Evolutionary conservation across 1,140 invertebrate species (phyloP).

Genomic region (Liolophura sinensis): DNA sequence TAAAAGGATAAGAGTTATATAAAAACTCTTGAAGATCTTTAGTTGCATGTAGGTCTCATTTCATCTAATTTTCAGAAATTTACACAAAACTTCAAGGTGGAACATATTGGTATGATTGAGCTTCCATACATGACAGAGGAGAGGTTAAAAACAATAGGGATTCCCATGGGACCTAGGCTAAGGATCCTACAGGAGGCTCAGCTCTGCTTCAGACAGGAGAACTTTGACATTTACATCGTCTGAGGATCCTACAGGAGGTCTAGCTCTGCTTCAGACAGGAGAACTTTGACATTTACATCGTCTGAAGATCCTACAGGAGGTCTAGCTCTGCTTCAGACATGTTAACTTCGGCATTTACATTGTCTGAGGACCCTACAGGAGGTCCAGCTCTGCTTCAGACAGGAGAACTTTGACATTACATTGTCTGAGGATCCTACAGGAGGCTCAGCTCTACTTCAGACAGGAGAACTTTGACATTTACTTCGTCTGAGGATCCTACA

Average conservation of each 20-base stretch:
- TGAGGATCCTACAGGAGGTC: conserved; percentile 85
- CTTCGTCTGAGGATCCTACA: conserved; percentile 76
- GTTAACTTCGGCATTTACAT: conserved; percentile 62
- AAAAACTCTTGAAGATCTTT: too few relatives aligned
- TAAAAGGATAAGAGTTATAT: too few relatives aligned
- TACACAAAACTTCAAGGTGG: conserved; percentile 79
- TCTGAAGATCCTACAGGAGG: conserved; percentile 83
- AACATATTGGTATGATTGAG: conserved; percentile 89
- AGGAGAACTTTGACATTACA: conserved; percentile 87
- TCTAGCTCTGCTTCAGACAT: conserved; percentile 59
- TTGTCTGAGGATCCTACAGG: conserved; percentile 83
- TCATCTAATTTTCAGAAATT: conserved; percentile 76
- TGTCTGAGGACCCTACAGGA: too few relatives aligned
- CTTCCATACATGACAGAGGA: conserved; percentile 90
- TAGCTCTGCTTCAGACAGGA: conserved; percentile 56
- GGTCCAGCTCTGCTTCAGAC: too few relatives aligned
- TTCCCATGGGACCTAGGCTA: conserved; percentile 84
- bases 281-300: conserved; percentile 62
- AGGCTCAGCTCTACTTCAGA: conserved; percentile 66
- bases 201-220: conserved; percentile 56
- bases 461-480: conserved; percentile 62
- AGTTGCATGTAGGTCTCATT: neutral
- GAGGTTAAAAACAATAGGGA: conserved; percentile 82
- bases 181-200: conserved; percentile 86
- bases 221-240: conserved; percentile 62